Conservation (phyloP, 2,888 invertebrate genomes). For the Rotaria socialis region DNA sequence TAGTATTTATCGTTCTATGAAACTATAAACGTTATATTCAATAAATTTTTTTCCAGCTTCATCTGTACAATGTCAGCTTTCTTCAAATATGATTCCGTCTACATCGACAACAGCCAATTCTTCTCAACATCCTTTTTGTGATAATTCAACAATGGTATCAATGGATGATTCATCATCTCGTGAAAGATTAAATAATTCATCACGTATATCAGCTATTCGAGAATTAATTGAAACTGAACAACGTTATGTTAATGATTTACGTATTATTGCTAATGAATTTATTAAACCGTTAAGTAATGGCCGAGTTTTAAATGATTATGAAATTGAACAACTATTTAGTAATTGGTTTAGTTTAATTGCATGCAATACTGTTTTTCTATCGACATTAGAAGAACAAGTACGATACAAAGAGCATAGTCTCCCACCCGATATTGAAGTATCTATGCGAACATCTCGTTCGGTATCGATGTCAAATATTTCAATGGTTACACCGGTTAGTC, state of each 20-base stretch:
- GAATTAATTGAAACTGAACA: constrained; percentile 73
- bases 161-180: background rate
- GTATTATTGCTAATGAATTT: constrained; percentile 66
- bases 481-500: background rate
- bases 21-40: background rate
- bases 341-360: constrained; percentile 72
- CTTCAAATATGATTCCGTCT: background rate
- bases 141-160: background rate
- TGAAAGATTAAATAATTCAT: background rate
- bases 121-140: too few species aligned
- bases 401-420: constrained; percentile 29
- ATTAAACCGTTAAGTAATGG: constrained; percentile 65
- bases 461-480: background rate
- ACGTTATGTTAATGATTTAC: constrained; percentile 71
- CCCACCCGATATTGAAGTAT: background rate
- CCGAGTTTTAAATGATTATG: constrained; percentile 65
- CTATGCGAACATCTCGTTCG: background rate
- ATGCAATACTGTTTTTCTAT: constrained; percentile 66
- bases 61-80: background rate
- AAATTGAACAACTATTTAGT: constrained; percentile 69
- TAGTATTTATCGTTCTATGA: background rate
- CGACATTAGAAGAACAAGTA: constrained; percentile 58
- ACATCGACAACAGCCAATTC: background rate
- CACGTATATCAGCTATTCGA: constrained; percentile 60
- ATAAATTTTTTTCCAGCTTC: background rate